Percentiles rank a stretch among this genome's conserved stretches.
Conservation (phyloP, 2,797 vertebrate genomes). For the Pseudochromis fuscus region DNA sequence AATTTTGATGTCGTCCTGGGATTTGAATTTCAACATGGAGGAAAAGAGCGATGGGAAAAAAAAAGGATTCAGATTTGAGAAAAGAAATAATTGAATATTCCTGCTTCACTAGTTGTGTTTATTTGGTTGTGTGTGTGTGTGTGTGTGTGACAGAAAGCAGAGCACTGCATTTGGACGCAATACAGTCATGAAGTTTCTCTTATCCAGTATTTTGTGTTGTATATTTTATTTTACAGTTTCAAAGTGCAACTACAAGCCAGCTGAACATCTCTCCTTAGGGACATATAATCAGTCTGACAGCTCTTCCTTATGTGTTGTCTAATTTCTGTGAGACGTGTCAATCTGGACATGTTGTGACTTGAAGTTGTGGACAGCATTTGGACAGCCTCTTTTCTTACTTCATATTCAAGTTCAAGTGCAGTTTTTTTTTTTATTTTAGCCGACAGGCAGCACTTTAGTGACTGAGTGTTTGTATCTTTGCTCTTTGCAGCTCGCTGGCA, state of each 20-base stretch:
- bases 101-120: slow-evolving; percentile 4
- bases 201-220: not conserved
- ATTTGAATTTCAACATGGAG: slow-evolving; percentile 44
- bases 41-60: slow-evolving; percentile 10
- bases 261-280: not conserved
- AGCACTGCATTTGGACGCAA: slow-evolving; percentile 1
- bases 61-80: slow-evolving; percentile 6
- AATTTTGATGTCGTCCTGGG: slow-evolving; percentile 44
- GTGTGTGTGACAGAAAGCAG: not conserved
- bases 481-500: slow-evolving; percentile 7
- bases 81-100: slow-evolving; percentile 3
- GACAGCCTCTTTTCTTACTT: not conserved
- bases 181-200: slow-evolving; percentile 1
- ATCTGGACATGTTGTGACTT: not conserved
- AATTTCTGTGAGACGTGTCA: not conserved
- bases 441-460: slow-evolving; percentile 16
- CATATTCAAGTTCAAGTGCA: slow-evolving; percentile 22
- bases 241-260: not conserved
- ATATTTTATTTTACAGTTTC: not conserved
- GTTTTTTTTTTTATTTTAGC: no score
- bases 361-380: slow-evolving; percentile 11
- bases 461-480: slow-evolving; percentile 14
- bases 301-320: not conserved
- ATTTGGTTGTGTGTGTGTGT: not conserved
- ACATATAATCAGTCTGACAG: not conserved